Percentiles rank a stretch among this genome's conserved stretches.
Evolutionary conservation across 2,797 vertebrate genomes (phyloP).

Genomic region (Etheostoma perlongum): DNA sequence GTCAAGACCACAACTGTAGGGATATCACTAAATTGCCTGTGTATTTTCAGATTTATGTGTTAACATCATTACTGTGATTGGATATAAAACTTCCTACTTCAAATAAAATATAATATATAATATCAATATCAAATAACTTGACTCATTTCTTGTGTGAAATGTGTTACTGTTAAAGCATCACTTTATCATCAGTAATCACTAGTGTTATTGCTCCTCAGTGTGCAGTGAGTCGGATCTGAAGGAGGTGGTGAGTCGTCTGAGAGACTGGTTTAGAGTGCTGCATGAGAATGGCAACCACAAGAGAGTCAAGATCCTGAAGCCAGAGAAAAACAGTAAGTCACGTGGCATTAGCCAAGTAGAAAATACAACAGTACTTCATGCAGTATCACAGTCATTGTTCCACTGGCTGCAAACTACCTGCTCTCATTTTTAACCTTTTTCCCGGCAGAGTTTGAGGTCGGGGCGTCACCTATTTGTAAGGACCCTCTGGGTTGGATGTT

Average conservation of each 20-base stretch:
- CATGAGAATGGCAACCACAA: conserved; percentile 93
- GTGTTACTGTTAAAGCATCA: conserved; percentile 24
- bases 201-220: conserved; percentile 75
- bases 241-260: conserved; percentile 91
- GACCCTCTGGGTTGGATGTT: conserved; percentile 99
- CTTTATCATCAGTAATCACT: conserved; percentile 44
- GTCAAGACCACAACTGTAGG: too few species aligned
- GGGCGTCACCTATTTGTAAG: conserved; percentile 92
- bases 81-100: too few species aligned
- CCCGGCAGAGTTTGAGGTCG: conserved; percentile 89
- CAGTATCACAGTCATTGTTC: not conserved
- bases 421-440: conserved; percentile 9
- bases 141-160: too few species aligned
- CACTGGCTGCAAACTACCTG: not conserved
- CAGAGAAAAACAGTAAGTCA: conserved; percentile 92
- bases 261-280: conserved; percentile 96
- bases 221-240: conserved; percentile 93
- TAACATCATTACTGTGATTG: too few species aligned
- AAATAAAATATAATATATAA: too few species aligned
- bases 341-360: not conserved
- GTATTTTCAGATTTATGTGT: too few species aligned
- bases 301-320: conserved; percentile 89
- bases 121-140: too few species aligned
- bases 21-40: too few species aligned
- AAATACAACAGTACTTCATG: not conserved